Base-by-base conservation (phyloP, 1,140 invertebrate genomes). In the Grapholita molesta region DNA sequence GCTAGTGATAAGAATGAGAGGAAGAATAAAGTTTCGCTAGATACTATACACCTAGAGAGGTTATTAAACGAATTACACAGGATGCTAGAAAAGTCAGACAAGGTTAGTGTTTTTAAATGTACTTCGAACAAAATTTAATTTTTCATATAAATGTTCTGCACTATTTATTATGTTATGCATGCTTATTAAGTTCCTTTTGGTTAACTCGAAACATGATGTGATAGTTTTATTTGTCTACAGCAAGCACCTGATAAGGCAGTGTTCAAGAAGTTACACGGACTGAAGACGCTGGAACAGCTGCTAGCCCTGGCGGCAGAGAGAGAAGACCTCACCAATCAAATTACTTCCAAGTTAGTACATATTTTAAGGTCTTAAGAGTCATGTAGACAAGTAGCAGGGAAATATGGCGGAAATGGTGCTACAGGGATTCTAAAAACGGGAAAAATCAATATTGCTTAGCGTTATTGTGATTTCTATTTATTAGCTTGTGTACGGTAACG, bases 21-120 rank as follows among this genome's bases (percentile, higher is more conserved):
- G 55, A 78, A 74, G 5, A 5, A 48, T 0, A 68, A 68, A 6
- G 42, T 71, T 11, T 61, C 69, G 4, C 48, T 87, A 2, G 86
- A 90, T 25, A 64, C 80, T 12, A 69, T 78, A 8, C 72, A 72
- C 8, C 35, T 90, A 38, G 88, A 90, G 73, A 78, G 80, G 38
- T 75, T 83, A 23, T 30, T 90, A 42, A 90, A 88, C 64, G 88
- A 90, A 66, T 21, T 90, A 61, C 76, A 82, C 42, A 76, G 88
- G 64, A 81, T 80, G 7, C 72, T 88, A 35, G 88, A 90, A 21
- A 88, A 78, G 64, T 74, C 80, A 68, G 82, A 82, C 69, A 79
- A 69, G 81, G 84, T 90, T 52, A 72, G 74, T 72, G 5, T 23
- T 25, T n/a, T 28, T 18, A 23, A 11, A 53, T 23, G 48, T 53